These are phyloP conservation scores for Copidosoma aretas DNA, from an alignment of 2,888 invertebrate species.

Conservation along the genomic window DNA sequence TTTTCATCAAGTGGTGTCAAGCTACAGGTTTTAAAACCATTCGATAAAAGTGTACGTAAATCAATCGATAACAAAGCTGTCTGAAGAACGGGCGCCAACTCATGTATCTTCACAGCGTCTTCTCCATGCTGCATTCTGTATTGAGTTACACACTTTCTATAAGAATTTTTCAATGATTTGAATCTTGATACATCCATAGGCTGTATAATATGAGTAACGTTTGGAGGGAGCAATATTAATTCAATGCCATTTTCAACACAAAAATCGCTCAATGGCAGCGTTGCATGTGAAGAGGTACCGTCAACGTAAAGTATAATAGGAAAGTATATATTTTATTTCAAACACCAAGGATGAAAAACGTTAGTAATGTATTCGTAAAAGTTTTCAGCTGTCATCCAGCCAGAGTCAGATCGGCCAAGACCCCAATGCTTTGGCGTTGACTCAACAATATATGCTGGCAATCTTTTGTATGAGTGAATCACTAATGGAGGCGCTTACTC, in stretches of 20 bases:
- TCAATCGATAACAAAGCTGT: not conserved
- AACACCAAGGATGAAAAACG: slow-evolving; percentile 54
- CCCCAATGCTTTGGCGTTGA: slow-evolving; percentile 54
- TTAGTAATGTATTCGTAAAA: slow-evolving; percentile 51
- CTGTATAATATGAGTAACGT: slow-evolving; percentile 58
- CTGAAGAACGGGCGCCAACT: not conserved
- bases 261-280: slow-evolving; percentile 55
- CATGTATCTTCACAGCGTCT: not conserved
- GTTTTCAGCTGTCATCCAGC: slow-evolving; percentile 60
- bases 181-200: slow-evolving; percentile 58
- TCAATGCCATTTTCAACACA: slow-evolving; percentile 55
- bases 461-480: slow-evolving; percentile 51
- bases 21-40: not conserved
- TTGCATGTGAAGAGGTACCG: slow-evolving; percentile 58
- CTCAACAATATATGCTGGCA: slow-evolving; percentile 46
- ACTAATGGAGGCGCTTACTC: slow-evolving; percentile 47
- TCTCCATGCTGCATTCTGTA: not conserved
- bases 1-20: not conserved
- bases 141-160: slow-evolving; percentile 43
- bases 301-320: slow-evolving; percentile 57
- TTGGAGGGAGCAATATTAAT: slow-evolving; percentile 54
- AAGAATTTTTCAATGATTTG: slow-evolving; percentile 51
- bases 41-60: not conserved
- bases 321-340: slow-evolving; percentile 49
- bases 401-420: slow-evolving; percentile 58